Percentiles rank a stretch among this genome's conserved stretches.
phyloP scores from a whole-genome alignment of 1,140 invertebrate species.

The Drosophila willistoni region DNA sequence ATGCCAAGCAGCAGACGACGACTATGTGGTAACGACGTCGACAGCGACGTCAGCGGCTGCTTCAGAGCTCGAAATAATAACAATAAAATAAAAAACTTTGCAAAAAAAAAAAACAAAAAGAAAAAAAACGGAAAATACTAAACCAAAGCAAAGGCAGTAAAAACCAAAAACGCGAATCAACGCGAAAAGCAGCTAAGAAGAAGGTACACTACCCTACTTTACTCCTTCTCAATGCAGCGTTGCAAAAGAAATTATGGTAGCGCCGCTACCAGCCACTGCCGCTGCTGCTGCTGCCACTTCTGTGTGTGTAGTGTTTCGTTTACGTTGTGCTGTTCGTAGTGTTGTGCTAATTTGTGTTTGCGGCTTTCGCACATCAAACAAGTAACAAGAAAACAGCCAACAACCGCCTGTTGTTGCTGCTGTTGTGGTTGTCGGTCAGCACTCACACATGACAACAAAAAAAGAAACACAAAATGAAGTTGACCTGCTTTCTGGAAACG shows the following conservation, averaged over 20 bases:
- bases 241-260: slow-evolving; percentile 74
- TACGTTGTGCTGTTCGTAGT: slow-evolving; percentile 32
- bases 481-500: slow-evolving; percentile 64
- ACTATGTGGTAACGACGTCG: slow-evolving; percentile 34
- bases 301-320: slow-evolving; percentile 3
- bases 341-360: slow-evolving; percentile 77
- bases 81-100: slow-evolving; percentile 46
- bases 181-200: slow-evolving; percentile 23
- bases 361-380: slow-evolving; percentile 69
- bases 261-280: slow-evolving; percentile 31
- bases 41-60: slow-evolving; percentile 57
- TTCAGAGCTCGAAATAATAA: slow-evolving; percentile 60
- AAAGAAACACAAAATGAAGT: slow-evolving; percentile 64
- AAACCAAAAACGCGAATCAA: slow-evolving; percentile 33
- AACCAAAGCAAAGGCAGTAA: slow-evolving; percentile 45
- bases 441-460: slow-evolving; percentile 21
- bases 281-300: not conserved
- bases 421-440: slow-evolving; percentile 65
- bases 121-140: slow-evolving; percentile 7
- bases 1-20: slow-evolving; percentile 50
- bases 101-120: slow-evolving; percentile 24
- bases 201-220: slow-evolving; percentile 24
- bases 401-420: slow-evolving; percentile 49
- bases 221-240: slow-evolving; percentile 38
- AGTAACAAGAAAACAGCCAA: slow-evolving; percentile 35